A percentile compares a stretch with the other conserved stretches of the same genome.
phyloP scores from a whole-genome alignment of 37 sponge, comb jelly and placozoan species.

The Ianthella basta region DNA sequence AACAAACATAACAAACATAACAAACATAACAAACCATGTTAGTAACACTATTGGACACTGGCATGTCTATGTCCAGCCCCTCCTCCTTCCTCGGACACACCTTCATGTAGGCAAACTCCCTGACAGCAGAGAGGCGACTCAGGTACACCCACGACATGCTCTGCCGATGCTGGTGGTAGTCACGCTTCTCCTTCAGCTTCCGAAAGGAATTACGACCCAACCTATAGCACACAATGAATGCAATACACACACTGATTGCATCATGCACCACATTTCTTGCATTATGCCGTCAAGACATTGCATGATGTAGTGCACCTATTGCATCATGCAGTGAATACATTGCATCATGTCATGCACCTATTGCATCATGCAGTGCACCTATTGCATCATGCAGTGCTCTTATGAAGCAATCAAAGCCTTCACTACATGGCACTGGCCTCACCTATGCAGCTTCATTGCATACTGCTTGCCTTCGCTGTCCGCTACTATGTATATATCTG shows the following conservation, averaged over 20 bases:
- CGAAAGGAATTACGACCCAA: conserved; percentile 96
- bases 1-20: neutral
- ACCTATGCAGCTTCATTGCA: conserved; percentile 94
- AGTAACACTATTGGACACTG: neutral
- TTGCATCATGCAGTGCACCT: neutral
- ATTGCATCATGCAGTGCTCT: neutral
- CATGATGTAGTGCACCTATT: neutral
- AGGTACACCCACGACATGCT: conserved; percentile 95
- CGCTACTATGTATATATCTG: conserved; percentile 96
- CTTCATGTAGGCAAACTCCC: conserved; percentile 96
- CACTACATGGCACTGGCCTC: neutral
- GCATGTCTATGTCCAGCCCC: neutral
- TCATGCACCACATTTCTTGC: too few species aligned
- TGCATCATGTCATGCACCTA: neutral
- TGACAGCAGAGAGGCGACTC: conserved; percentile 89
- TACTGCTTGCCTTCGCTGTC: conserved; percentile 73
- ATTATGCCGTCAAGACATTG: neutral
- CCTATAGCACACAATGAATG: conserved; percentile 33
- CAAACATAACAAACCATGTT: neutral
- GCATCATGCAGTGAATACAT: neutral
- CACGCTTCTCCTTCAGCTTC: conserved; percentile 95
- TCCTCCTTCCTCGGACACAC: conserved; percentile 14
- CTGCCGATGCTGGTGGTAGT: conserved; percentile 85
- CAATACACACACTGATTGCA: too few species aligned
- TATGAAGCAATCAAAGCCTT: neutral